Percentiles rank a stretch among this genome's conserved stretches.
Evolutionary conservation across 53 echinoderm and acorn worm species (phyloP).

Genomic region (Holothuria leucospilota): DNA sequence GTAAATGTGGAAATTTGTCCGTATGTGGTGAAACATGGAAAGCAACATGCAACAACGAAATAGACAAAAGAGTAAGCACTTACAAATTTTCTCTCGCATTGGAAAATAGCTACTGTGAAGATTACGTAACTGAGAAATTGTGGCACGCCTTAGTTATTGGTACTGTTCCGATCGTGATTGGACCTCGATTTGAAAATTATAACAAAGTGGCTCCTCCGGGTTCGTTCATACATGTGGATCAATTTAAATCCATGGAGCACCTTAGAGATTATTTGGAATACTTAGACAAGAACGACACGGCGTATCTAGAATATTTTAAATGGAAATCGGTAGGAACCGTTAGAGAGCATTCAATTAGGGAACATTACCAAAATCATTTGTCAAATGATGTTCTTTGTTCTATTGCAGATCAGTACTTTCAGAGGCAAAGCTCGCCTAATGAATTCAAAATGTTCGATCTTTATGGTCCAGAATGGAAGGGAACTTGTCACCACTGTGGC

Average conservation of each 20-base stretch:
- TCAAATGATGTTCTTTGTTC: background rate
- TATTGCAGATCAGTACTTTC: slow-evolving; percentile 18
- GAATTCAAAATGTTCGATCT: slow-evolving; percentile 15
- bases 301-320: background rate
- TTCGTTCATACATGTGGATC: no score
- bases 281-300: slow-evolving; percentile 1
- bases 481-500: background rate
- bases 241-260: no score
- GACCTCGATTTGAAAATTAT: slow-evolving; percentile 20
- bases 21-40: slow-evolving; percentile 5
- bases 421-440: background rate
- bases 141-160: no score
- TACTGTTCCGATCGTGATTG: no score
- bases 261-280: no score
- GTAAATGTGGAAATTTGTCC: background rate
- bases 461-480: background rate
- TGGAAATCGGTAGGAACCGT: no score
- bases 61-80: slow-evolving; percentile 1
- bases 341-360: no score
- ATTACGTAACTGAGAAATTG: slow-evolving; percentile 23
- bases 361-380: no score
- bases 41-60: background rate
- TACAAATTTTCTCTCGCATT: no score
- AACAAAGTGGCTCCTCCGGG: no score
- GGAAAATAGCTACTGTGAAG: slow-evolving; percentile 27